These are phyloP conservation scores for Palaemon carinicauda DNA, from an alignment of 1,140 invertebrate species.

Conservation along the genomic window DNA sequence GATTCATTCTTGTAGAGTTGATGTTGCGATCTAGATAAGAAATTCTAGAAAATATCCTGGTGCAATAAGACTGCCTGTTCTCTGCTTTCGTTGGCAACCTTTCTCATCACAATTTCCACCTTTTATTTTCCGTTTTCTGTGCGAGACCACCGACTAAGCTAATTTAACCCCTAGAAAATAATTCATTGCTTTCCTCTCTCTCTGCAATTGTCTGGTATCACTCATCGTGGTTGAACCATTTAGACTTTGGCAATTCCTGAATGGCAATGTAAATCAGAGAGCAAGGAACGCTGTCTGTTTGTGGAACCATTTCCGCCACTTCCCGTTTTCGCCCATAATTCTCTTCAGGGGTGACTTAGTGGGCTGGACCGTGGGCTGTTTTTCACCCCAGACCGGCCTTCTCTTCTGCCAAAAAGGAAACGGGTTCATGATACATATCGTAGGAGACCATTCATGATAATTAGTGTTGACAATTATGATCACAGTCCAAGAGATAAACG, in stretches of 20 bases:
- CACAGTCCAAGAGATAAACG: slow-evolving; percentile 18
- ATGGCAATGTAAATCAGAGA: slow-evolving; percentile 48
- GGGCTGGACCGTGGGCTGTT: slow-evolving; percentile 36
- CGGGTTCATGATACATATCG: slow-evolving; percentile 42
- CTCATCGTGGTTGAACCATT: slow-evolving; percentile 8
- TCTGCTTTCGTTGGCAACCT: no score
- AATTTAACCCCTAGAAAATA: not conserved
- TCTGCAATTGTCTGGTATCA: slow-evolving; percentile 12
- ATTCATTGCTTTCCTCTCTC: not conserved
- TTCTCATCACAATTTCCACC: no score
- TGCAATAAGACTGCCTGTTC: no score
- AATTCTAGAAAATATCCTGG: no score
- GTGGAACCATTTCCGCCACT: slow-evolving; percentile 49
- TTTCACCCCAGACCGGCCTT: slow-evolving; percentile 23
- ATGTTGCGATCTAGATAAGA: no score
- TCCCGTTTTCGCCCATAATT: slow-evolving; percentile 48
- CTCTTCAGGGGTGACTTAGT: slow-evolving; percentile 35
- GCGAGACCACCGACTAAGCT: not conserved
- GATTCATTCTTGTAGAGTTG: no score
- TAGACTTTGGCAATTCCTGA: slow-evolving; percentile 6
- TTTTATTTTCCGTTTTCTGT: no score
- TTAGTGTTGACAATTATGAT: slow-evolving; percentile 53
- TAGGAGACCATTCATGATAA: slow-evolving; percentile 43
- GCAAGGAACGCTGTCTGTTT: slow-evolving; percentile 50
- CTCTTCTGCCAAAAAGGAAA: slow-evolving; percentile 47